phyloP scores from a whole-genome alignment of 2,113 vertebrate species.

The Heterochromis multidens region DNA sequence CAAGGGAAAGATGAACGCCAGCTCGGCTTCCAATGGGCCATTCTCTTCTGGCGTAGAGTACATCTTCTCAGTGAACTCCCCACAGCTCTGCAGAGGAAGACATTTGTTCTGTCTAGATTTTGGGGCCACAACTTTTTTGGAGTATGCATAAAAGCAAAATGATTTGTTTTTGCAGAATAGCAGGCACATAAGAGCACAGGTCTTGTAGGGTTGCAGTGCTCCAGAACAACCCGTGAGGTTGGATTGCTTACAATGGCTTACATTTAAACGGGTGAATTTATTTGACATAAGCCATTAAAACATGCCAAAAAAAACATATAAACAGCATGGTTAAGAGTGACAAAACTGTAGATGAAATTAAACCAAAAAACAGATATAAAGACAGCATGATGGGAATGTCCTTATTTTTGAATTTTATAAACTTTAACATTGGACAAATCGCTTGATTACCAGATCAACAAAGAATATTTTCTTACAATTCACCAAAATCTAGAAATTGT shows the following conservation, averaged over 20 bases:
- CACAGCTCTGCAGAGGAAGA: conserved; percentile 31
- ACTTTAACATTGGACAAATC: background rate
- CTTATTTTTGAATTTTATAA: background rate
- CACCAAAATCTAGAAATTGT: rapidly evolving
- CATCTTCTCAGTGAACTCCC: conserved; percentile 31
- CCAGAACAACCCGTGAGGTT: conserved; percentile 11
- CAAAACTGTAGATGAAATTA: background rate
- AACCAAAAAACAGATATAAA: background rate
- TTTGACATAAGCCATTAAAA: background rate
- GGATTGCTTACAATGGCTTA: background rate
- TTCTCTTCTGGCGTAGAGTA: conserved; percentile 15
- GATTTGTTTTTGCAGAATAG: conserved; percentile 26
- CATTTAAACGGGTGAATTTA: background rate
- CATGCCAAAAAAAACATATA: background rate
- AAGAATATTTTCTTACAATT: background rate
- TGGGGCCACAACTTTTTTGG: conserved; percentile 18
- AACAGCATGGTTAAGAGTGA: background rate
- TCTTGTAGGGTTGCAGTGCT: background rate
- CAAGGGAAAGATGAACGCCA: conserved; percentile 41
- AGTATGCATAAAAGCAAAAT: conserved; percentile 25
- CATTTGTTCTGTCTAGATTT: conserved; percentile 46
- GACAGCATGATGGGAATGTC: background rate
- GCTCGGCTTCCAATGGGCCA: conserved; percentile 11
- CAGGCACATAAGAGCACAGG: background rate
- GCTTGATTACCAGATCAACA: background rate